A percentile compares a stretch with the other conserved stretches of the same genome.
phyloP scores from a whole-genome alignment of 2,888 invertebrate species.

The Gasteruption jaculator region DNA sequence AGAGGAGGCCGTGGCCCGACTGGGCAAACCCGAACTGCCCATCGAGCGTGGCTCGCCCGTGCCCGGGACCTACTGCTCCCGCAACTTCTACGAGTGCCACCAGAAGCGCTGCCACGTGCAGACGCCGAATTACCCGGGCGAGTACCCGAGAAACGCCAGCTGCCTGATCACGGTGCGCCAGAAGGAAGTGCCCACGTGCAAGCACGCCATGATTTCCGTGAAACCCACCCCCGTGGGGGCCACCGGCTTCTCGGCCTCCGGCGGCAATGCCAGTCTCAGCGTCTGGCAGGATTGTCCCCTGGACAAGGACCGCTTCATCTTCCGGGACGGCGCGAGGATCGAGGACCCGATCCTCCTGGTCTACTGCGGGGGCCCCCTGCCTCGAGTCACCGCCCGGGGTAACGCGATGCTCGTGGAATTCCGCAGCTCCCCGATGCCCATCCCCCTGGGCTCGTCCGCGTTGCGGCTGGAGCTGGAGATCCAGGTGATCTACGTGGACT shows the following conservation, averaged over 20 bases:
- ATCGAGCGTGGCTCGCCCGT: slow-evolving; percentile 81
- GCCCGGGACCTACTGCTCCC: slow-evolving; percentile 78
- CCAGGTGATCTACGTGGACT: slow-evolving; percentile 84
- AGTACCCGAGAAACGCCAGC: slow-evolving; percentile 83
- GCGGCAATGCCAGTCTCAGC: slow-evolving; percentile 52
- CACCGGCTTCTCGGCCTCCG: slow-evolving; percentile 20
- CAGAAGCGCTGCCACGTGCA: slow-evolving; percentile 81
- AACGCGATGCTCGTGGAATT: slow-evolving; percentile 85
- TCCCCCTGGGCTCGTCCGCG: slow-evolving; percentile 69
- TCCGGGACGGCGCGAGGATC: slow-evolving; percentile 79
- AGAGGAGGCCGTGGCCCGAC: slow-evolving; percentile 74
- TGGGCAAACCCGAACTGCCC: slow-evolving; percentile 71
- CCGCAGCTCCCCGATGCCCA: slow-evolving; percentile 78
- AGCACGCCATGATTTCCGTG: slow-evolving; percentile 87
- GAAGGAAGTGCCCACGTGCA: slow-evolving; percentile 81
- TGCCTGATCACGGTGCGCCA: slow-evolving; percentile 86
- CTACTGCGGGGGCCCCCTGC: slow-evolving; percentile 85
- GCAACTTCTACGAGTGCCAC: slow-evolving; percentile 82
- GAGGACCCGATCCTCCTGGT: slow-evolving; percentile 80
- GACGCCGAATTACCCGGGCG: slow-evolving; percentile 87
- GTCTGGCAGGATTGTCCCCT: slow-evolving; percentile 83
- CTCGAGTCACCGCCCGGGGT: slow-evolving; percentile 68
- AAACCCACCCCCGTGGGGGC: slow-evolving; percentile 33
- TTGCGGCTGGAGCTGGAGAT: slow-evolving; percentile 80
- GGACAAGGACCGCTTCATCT: slow-evolving; percentile 77